Evolutionary conservation across 2,888 invertebrate genomes (phyloP), one percentile per base, ranked within the genome.

Genomic region (Harmothoe impar): DNA sequence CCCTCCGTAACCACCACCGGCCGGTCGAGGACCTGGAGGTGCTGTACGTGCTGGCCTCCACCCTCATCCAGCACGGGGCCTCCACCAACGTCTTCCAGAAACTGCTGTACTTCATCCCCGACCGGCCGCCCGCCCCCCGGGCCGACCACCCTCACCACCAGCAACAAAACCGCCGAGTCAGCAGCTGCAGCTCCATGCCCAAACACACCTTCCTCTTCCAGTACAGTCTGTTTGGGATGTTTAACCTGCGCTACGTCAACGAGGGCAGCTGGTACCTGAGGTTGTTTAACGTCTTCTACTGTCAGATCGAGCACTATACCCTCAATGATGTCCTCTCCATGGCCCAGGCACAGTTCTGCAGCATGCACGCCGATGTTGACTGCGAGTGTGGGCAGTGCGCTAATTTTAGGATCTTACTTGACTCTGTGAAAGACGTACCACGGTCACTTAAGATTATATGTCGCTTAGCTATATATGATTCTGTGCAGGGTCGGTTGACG

Each of bases 191-290:
- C 33, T 89, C 68, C 35, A 72, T 85, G 51, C 91, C 91, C 33
- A 89, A 51, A 10, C 89, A 91, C 89, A 91, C 77, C n/a, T 90
- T 91, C 72, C 89, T 92, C 54, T 92, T 89, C 91, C 92, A 92
- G 84, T 81, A 89, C 43, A 89, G 91, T n/a, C 89, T 89, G 68
- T 91, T 92, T 88, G 92, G 92, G 0, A 89, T 91, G n/a, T 35
- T 91, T 20, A 91, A 91, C 43, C 89, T 92, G 86, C 77, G 90
- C 25, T 89, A 89, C 43, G 91, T 90, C 86, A 90, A 52, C 17
- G 89, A 84, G 12, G 90, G 89, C 20, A 12, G 17, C 52, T 52
- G 54, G 33, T 92, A 89, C 72, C 15, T 68, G 25, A 62, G 89
- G 10, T 33, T 91, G n/a, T 85, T 89, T 33, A 52, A 89, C 15